Percentiles rank a stretch among this genome's conserved stretches.
Conservation (phyloP, 1,140 invertebrate species). For the Acromyrmex charruanus region DNA sequence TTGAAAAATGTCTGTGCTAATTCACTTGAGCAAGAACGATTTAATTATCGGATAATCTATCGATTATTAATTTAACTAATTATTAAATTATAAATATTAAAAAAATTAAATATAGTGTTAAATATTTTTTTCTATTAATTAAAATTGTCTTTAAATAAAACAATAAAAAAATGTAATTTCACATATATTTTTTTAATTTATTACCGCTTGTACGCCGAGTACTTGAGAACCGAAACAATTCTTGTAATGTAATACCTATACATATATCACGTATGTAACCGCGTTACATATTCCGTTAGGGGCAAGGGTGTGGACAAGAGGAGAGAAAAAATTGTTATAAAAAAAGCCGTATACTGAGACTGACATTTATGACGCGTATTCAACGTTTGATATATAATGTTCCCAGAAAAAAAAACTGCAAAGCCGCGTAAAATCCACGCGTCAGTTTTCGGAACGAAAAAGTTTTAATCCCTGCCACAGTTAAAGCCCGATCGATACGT, state of each 20-base stretch:
- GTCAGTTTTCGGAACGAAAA: slow-evolving; percentile 54
- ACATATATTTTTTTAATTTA: not conserved
- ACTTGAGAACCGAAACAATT: slow-evolving; percentile 21
- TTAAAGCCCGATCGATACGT: slow-evolving; percentile 47
- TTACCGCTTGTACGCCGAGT: not conserved
- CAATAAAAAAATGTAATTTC: not conserved
- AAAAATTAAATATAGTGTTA: not conserved
- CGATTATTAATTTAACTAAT: not conserved
- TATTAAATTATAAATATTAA: not conserved
- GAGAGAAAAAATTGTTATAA: slow-evolving; percentile 32
- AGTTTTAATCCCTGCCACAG: slow-evolving; percentile 57
- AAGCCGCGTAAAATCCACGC: slow-evolving; percentile 54
- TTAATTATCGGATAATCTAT: not conserved
- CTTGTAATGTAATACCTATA: not conserved
- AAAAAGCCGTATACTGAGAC: slow-evolving; percentile 44
- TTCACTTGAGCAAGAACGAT: not conserved
- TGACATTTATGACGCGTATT: slow-evolving; percentile 60
- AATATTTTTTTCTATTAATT: not conserved
- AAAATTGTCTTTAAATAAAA: not conserved
- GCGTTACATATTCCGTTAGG: not conserved
- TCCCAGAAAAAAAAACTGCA: slow-evolving; percentile 25
- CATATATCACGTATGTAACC: not conserved
- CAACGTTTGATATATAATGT: slow-evolving; percentile 60
- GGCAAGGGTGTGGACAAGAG: not conserved
- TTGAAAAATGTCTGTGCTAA: not conserved